Base-by-base conservation (phyloP, 1,140 invertebrate genomes). In the Diachasmimorpha longicaudata region DNA sequence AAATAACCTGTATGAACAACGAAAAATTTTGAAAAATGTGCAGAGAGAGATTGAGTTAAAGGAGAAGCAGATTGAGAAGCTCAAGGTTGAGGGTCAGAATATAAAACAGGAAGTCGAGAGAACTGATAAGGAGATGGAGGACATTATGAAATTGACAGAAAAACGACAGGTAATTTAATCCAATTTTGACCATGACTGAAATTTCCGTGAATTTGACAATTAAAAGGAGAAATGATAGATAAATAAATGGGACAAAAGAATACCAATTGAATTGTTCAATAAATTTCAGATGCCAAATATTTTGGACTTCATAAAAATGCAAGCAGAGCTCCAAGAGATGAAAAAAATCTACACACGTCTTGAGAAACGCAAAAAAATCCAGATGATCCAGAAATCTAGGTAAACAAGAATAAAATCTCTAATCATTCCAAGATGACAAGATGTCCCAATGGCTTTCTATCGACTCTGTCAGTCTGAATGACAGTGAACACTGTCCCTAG, bases 281-380 rank as follows among this genome's bases (percentile, higher is more conserved):
- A 68, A 21, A 66, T 72, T 77, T 42, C 21, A 85, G 84, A 90
- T 91, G 0, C 92, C 92, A 0, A 87, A 90, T 76, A 81, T 92
- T 9, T 83, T 91, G 81, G 90, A 92, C 3, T 92, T 91, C 58
- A 89, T 92, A 0, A 81, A 83, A 58, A 83, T 90, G 0, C 90
- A 91, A 77, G 85, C 84, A 0, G 85, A 91, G 70, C 78, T 91
- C 5, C 78, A 85, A 0, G 88, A 90, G 70, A 81, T 91, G 48
- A 86, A 88, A 48, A 88, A 88, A 55, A 87, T 81, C 11, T 82
- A 91, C 11, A 91, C 90, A 72, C 79, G 87, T 11, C 81, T 91
- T 72, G 82, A 85, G 4, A 90, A 90, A 70, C 85, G 88, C 46
- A 83, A 81, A 14, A 86, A 90, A 23, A 87, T 92, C 66, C 86